phyloP scores from a whole-genome alignment of 2,113 vertebrate species.

The Albula glossodonta region DNA sequence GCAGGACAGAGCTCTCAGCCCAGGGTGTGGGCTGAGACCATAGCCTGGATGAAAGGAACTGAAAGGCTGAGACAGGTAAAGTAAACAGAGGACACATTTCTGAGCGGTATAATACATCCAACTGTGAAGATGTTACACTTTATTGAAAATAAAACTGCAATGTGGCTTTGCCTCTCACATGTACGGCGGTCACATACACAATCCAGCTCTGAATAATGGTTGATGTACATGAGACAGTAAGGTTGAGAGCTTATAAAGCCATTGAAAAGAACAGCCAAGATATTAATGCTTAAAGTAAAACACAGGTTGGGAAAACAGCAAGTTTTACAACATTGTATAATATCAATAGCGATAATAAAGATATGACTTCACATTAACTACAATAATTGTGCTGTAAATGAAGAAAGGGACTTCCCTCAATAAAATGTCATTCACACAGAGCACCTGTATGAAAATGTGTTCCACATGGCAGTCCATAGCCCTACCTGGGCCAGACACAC shows the following conservation, averaged over 20 bases:
- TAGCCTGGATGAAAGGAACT: too few relatives aligned
- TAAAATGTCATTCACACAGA: neutral
- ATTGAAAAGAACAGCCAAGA: neutral
- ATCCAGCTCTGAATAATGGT: neutral
- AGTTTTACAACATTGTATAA: neutral
- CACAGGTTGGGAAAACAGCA: neutral
- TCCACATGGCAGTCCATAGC: neutral
- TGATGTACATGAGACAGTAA: neutral
- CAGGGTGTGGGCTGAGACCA: too few relatives aligned
- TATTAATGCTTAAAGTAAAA: neutral
- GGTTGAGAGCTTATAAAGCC: neutral
- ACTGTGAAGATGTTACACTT: neutral
- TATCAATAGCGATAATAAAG: neutral
- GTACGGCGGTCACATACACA: neutral
- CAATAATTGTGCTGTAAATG: constrained; percentile 4
- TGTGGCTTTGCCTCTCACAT: neutral
- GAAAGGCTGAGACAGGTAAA: neutral
- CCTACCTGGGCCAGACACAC: neutral
- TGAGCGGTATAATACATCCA: neutral
- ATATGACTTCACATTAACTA: neutral
- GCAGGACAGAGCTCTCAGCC: too few relatives aligned
- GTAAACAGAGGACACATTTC: neutral
- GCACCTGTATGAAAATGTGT: neutral
- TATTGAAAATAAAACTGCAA: constrained; percentile 11
- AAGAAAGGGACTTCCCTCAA: neutral